phyloP scores from a whole-genome alignment of 2,113 vertebrate genomes.

The Ciconia boyciana region DNA sequence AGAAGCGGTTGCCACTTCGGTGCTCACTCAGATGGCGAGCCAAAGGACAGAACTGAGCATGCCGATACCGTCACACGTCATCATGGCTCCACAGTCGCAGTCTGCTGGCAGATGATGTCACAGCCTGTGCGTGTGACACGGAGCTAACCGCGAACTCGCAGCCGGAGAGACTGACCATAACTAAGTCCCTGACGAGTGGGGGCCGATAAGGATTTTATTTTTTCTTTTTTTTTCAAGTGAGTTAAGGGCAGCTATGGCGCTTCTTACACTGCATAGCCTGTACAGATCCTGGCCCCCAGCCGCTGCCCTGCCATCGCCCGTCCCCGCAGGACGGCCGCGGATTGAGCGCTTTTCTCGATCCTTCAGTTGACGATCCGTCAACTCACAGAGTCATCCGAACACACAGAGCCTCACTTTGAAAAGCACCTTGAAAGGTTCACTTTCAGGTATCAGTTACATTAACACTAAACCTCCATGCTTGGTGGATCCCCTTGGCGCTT shows the following conservation, averaged over 20 bases:
- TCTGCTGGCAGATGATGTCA: slow-evolving; percentile 93
- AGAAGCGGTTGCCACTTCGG: slow-evolving; percentile 93
- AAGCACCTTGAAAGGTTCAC: background rate
- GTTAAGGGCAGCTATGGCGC: slow-evolving; percentile 64
- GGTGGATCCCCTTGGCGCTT: background rate
- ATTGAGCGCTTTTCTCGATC: background rate
- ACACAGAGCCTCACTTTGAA: background rate
- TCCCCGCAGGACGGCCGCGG: background rate
- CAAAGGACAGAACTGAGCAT: slow-evolving; percentile 86
- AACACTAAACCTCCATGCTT: slow-evolving; percentile 11
- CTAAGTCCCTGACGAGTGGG: background rate
- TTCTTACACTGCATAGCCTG: background rate
- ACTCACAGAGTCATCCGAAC: background rate
- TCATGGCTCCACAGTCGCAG: slow-evolving; percentile 92
- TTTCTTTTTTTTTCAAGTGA: background rate
- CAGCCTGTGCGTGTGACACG: background rate
- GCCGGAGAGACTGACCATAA: slow-evolving; percentile 4
- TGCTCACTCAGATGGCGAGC: slow-evolving; percentile 92
- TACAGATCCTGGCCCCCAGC: background rate
- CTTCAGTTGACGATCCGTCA: background rate
- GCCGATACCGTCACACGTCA: slow-evolving; percentile 75
- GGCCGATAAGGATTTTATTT: background rate
- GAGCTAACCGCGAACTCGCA: slow-evolving; percentile 32
- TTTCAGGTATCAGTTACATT: background rate
- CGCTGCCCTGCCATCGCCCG: background rate